Evolutionary conservation across 2,113 vertebrate species (phyloP).

Genomic region (Mandrillus leucophaeus): DNA sequence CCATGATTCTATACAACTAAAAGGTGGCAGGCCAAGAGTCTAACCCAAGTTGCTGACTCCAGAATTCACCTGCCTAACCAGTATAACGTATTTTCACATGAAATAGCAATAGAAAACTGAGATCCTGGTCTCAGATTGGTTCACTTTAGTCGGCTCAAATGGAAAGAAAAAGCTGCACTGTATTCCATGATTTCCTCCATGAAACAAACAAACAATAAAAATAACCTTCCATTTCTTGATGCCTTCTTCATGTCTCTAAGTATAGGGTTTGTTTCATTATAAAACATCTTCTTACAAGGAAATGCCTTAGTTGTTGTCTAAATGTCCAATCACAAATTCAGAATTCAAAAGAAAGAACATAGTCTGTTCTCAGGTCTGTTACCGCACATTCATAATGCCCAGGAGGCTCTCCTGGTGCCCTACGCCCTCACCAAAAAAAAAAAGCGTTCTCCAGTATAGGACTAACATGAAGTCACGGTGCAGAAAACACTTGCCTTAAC

Average conservation of each 20-base stretch:
- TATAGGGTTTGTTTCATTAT: background rate
- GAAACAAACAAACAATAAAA: background rate
- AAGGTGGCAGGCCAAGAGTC: background rate
- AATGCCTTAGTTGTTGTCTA: background rate
- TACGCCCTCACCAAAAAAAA: background rate
- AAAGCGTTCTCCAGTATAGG: too few relatives aligned
- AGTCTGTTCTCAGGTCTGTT: background rate
- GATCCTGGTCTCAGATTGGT: background rate
- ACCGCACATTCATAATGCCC: background rate
- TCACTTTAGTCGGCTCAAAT: background rate
- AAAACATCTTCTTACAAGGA: background rate
- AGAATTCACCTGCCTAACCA: background rate
- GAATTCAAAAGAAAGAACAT: background rate
- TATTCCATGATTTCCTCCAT: background rate
- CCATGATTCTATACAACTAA: background rate
- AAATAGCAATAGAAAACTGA: background rate
- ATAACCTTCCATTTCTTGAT: background rate
- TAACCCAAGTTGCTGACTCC: background rate
- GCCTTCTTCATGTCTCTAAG: background rate
- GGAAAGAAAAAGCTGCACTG: background rate
- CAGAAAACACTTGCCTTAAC: background rate
- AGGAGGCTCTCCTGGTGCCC: background rate
- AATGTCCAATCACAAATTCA: background rate
- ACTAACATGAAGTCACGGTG: background rate
- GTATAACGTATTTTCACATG: background rate